Evolutionary conservation across 2,888 invertebrate species (phyloP), one percentile per base, ranked within the genome.

Genomic region (Platycheirus rosarum): DNA sequence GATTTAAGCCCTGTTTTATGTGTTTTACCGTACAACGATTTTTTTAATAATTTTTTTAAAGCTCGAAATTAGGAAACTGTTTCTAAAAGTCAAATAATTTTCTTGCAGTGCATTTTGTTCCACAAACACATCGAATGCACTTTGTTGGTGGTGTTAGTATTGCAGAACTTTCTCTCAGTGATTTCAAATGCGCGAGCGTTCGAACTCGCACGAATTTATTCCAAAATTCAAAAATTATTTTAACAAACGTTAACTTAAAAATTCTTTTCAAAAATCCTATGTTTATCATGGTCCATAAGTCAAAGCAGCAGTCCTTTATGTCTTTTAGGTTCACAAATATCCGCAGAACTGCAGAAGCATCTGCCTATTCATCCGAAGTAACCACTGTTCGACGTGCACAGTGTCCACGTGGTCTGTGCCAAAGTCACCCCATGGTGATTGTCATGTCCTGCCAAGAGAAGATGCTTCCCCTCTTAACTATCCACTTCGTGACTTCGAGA

Each of bases 361-460:
- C 9, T 1, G 14, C 42, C 42, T 70, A 62, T 29, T 65, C 46
- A 82, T 32, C 42, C 44, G n/a, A 60, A 62, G 48, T 26, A 63
- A 71, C 68, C 77, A 71, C 68, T 73, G 77, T 68, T 68, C 68
- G 49, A 70, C 42, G 35, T 35, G 16, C 8, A 13, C 44, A 44
- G 37, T 23, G 14, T 8, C 8, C 20, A 2, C 14, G 7, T n/a
- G 20, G 23, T 2, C 2, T 26, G 40, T 57, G 57, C 57, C 35
- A 29, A 37, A 23, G 32, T 60, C 23, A 18, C 69, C 69, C 76
- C 70, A 48, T 73, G 77, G 68, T 57, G 71, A 53, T 82, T 77
- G 77, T 73, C 71, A 82, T 73, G 77, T 73, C 77, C 68, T 82
- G 82, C 71, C 68, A 68, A 73, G 4, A 69, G 68, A 73, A 63